These are phyloP conservation scores for Micromussa lordhowensis DNA, from an alignment of 92 coral and sea anemone genomes.

Conservation along the genomic window DNA sequence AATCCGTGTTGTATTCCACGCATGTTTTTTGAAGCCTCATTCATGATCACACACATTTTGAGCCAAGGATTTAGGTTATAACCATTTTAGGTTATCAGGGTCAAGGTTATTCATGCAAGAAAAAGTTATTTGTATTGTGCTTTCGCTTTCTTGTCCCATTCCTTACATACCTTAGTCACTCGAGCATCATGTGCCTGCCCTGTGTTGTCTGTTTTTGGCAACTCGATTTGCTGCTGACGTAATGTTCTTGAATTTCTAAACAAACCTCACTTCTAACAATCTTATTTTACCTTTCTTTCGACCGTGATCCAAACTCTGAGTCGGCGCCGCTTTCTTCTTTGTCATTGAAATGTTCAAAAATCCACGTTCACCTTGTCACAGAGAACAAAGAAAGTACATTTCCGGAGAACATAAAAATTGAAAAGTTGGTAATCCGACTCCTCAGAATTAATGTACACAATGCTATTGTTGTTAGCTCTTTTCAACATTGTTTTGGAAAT, in stretches of 20 bases:
- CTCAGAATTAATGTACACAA: neutral
- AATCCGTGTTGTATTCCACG: neutral
- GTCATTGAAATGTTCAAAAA: neutral
- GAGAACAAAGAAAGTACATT: slow-evolving; percentile 26
- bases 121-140: neutral
- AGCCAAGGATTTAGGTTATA: neutral
- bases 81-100: neutral
- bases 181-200: neutral
- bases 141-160: slow-evolving; percentile 11
- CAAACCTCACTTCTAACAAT: too few relatives aligned
- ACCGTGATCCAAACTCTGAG: neutral
- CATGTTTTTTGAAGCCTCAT: too few relatives aligned
- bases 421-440: slow-evolving; percentile 16
- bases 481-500: neutral
- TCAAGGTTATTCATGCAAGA: neutral
- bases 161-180: slow-evolving; percentile 15
- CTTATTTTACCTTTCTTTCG: neutral
- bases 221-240: too few relatives aligned
- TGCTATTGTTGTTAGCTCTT: slow-evolving; percentile 9
- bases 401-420: slow-evolving; percentile 17
- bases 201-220: neutral
- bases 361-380: neutral
- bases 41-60: too few relatives aligned
- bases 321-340: neutral
- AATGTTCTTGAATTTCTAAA: neutral